Conservation (phyloP, 2,113 vertebrate genomes). For the Charina bottae region DNA sequence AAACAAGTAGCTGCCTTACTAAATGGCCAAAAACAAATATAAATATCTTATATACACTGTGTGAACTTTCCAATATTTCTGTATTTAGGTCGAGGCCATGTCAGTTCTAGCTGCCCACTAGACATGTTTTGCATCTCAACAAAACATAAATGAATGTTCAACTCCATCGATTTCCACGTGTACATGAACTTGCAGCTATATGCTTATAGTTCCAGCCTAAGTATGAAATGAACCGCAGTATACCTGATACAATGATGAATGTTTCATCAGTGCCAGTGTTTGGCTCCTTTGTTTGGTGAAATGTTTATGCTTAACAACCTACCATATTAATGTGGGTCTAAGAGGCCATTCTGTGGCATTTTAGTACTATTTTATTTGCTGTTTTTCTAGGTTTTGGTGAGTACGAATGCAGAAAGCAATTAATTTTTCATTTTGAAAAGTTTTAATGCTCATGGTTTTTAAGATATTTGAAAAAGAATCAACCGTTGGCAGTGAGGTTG, state of each 20-base stretch:
- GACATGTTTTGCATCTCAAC: background rate
- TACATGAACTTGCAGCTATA: slow-evolving; percentile 47
- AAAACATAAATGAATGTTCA: background rate
- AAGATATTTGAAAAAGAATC: background rate
- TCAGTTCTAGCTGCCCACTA: background rate
- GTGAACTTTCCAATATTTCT: background rate
- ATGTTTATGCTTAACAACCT: slow-evolving; percentile 30
- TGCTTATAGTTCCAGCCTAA: slow-evolving; percentile 41
- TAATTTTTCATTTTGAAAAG: background rate
- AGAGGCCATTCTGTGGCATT: background rate
- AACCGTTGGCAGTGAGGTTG: background rate
- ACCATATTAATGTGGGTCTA: background rate
- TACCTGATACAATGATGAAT: slow-evolving; percentile 34
- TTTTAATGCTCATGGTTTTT: background rate
- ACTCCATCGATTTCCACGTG: background rate
- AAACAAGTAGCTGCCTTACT: background rate
- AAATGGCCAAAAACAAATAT: background rate
- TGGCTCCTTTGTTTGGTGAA: slow-evolving; percentile 49
- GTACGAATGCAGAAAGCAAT: background rate
- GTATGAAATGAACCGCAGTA: slow-evolving; percentile 53
- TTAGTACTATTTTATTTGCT: too few relatives aligned
- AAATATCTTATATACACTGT: background rate
- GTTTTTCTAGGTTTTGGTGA: background rate
- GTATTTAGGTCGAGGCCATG: background rate
- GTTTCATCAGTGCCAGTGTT: slow-evolving; percentile 58